Evolutionary conservation across 2,113 vertebrate species (phyloP), one percentile per base, ranked within the genome.

Genomic region (Rhea americana): DNA sequence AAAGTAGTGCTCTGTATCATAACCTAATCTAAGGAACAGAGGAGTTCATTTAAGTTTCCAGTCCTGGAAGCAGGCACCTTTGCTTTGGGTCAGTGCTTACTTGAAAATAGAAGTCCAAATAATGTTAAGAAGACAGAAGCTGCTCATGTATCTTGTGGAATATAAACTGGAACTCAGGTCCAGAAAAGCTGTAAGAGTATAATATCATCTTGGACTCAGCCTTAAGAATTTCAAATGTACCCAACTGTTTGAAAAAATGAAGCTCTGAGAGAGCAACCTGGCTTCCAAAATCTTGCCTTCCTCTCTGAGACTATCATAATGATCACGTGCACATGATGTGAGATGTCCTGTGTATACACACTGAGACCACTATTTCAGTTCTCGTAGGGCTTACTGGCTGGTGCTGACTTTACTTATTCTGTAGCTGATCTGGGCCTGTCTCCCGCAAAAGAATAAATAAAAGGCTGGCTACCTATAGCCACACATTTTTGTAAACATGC

Each of bases 251-350:
- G 78, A 88, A 56, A 56, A 88, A 77, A 72, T 13, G 1, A 55
- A 72, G 13, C 11, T 71, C 21, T 56, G 14, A 77, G 28, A 22
- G 5, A 62, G 28, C 25, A 85, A 45, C 26, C 22, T 19, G 13
- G 5, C 13, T 92, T 85, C 35, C 43, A 82, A 72, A 72, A 53
- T 19, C 16, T 72, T 81, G 26, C 25, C 5, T 63, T 48, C 63
- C 14, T 70, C 37, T 68, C 45, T 63, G 50, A 68, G 21, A 8
- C 14, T 58, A 6, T 22, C 24, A n/a, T 74, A 43, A 51, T 35
- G 25, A 50, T 39, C 19, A 25, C 0, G 0, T 61, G 18, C 7
- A 2, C 2, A 1, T 4, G 6, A 48, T 35, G 18, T 51, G 39
- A 45, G 39, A 41, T 37, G 30, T 62, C 39, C 48, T 19, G 58